Evolutionary conservation across 2,797 vertebrate species (phyloP), one percentile per base, ranked within the genome.

Genomic region (Muscicapa striata): DNA sequence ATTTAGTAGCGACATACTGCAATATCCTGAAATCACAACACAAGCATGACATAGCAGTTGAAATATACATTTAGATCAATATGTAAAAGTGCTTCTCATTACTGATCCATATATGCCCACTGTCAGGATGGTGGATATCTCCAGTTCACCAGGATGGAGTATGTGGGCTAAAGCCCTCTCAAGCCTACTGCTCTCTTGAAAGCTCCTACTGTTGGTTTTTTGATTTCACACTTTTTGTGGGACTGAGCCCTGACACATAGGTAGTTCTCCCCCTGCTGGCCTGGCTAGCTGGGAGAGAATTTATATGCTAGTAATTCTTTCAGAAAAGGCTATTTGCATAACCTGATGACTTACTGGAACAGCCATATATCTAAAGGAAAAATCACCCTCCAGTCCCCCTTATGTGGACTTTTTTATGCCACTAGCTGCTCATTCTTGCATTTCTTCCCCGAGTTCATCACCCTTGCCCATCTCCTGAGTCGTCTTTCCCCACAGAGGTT

Each of bases 231-330:
- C 19, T 61, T 81, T 10, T 5, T 52, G 23, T 81, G 77, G 29
- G 38, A 52, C 55, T 75, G 32, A 90, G 26, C 34, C 1, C 0
- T 46, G 22, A 32, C 9, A 13, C 23, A 1, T 29, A 7, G 0
- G 0, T 22, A 29, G 32, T 19, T 61, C 15, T 48, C 38, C 17
- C 15, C 6, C 5, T 5, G 4, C 22, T 34, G 52, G 24, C 51
- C 54, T 84, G 66, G 20, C 45, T 59, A 59, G 27, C 57, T 77
- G 22, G 4, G 24, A 36, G 38, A 80, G 30, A 22, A 12, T 3
- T 73, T 49, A 10, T 4, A 4, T 40, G 40, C 45, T 45, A 21
- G 34, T 63, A 48, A 40, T 76, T 57, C 24, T 54, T 40, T 52
- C 21, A 20, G 36, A 57, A 49, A 49, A 79, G 30, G 43, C 59